Base-by-base conservation (phyloP, 2,797 vertebrate species). In the Argentina silus region DNA sequence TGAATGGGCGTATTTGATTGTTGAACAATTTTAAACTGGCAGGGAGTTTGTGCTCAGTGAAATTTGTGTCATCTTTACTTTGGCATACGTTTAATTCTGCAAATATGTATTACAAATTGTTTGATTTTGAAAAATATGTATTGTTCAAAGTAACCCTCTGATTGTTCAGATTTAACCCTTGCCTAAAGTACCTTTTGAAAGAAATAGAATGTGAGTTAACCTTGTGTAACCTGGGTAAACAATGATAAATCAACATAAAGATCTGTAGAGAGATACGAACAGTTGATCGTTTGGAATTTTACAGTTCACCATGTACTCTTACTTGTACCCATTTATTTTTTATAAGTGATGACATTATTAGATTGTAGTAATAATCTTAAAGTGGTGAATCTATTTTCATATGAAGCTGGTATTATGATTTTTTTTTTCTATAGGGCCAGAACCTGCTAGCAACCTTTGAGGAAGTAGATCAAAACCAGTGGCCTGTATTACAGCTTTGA, bases 191-290 rank as follows among this genome's bases (percentile, higher is more conserved):
- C 19, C 27, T 59, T 21, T 59, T 59, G 19, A 59, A 59, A 17
- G 19, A 59, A 59, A 59, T 8, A 59, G 56, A 59, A 59, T 23
- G 19, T 59, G 10, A 17, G 19, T 59, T 59, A 21, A 17, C 56
- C 23, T 59, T 59, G 56, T 59, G 56, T 59, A 59, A 59, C 56
- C 19, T 59, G 56, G 10, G 56, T 21, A 59, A 59, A 59, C 56
- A 59, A 59, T 59, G 56, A 59, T 19, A 59, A 59, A 59, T 59
- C 56, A 59, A 59, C 56, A 23, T 17, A 21, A 19, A 59, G 56
- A 19, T 59, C 56, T 21, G 7, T 19, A 56, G 53, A 56, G 15
- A 56, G 19, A 17, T n/a, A 17, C 19, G 53, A 56, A 56, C 53
- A 7, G 53, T 56, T 59, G 56, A 19, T 59, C 19, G 23, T 23